These are phyloP conservation scores for Tragelaphus scriptus DNA, from an alignment of 2,113 vertebrate species.

Conservation along the genomic window DNA sequence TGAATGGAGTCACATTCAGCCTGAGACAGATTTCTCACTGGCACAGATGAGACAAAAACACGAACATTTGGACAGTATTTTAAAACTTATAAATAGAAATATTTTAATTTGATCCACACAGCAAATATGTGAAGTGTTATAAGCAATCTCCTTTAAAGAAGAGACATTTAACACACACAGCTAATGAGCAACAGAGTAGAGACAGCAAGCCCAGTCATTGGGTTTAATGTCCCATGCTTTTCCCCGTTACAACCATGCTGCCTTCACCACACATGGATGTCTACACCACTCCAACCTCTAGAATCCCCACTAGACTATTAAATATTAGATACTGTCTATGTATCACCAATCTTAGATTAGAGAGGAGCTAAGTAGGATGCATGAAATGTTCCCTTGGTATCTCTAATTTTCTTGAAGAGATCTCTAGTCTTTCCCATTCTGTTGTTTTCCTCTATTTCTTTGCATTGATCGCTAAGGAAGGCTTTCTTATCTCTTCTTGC, in stretches of 20 bases:
- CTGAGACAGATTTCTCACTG: conserved; percentile 10
- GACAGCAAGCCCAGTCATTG: not conserved
- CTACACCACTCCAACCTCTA: not conserved
- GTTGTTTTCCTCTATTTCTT: too few species aligned
- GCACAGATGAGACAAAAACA: conserved; percentile 38
- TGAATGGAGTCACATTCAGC: not conserved
- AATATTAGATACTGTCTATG: not conserved
- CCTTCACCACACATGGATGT: not conserved
- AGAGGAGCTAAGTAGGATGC: not conserved
- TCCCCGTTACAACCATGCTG: fast-evolving
- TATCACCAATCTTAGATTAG: not conserved
- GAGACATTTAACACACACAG: not conserved
- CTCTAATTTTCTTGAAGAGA: too few species aligned
- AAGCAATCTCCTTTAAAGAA: not conserved
- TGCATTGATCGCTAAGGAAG: too few species aligned
- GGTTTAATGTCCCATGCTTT: fast-evolving
- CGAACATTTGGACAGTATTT: conserved; percentile 54
- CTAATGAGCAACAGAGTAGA: not conserved
- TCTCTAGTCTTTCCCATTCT: too few species aligned
- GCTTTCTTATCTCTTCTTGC: too few species aligned
- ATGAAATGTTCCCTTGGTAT: not conserved
- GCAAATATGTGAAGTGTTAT: conserved; percentile 29
- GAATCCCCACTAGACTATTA: not conserved
- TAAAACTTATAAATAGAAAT: conserved; percentile 58
- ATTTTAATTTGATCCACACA: conserved; percentile 51